Evolutionary conservation across 2,113 vertebrate genomes (phyloP).

Genomic region (Gavialis gangeticus): DNA sequence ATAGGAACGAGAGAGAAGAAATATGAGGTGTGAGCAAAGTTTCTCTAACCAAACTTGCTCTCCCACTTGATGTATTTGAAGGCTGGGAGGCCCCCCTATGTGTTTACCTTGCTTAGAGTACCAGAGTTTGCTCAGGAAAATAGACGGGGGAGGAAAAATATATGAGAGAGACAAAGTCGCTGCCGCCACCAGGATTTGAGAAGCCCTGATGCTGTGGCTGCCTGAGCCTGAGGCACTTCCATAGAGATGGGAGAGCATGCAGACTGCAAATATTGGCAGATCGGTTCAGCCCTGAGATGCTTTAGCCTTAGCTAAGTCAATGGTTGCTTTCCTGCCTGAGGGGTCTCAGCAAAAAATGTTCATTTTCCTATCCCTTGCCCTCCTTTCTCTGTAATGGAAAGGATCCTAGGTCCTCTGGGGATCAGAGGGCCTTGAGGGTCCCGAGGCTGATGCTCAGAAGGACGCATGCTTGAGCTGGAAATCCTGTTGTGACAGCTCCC

Average conservation of each 20-base stretch:
- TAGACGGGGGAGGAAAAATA: background rate
- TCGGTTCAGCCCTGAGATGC: background rate
- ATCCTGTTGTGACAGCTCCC: background rate
- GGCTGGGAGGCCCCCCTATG: background rate
- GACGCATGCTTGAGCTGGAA: rapidly evolving
- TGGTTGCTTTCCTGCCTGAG: background rate
- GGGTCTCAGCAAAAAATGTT: background rate
- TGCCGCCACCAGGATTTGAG: background rate
- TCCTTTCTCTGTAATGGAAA: background rate
- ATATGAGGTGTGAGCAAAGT: background rate
- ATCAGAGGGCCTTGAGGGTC: background rate
- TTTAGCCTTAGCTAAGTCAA: background rate
- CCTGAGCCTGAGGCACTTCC: background rate
- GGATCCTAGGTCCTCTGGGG: background rate
- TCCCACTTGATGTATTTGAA: background rate
- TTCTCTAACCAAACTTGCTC: background rate
- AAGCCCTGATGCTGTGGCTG: background rate
- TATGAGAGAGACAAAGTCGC: background rate
- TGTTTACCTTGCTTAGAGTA: background rate
- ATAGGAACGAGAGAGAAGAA: background rate
- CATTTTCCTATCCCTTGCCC: background rate
- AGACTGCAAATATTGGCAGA: background rate
- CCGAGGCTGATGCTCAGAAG: background rate
- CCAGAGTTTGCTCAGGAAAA: background rate
- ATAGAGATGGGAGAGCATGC: background rate